Evolutionary conservation across 2,797 vertebrate genomes (phyloP).

Genomic region (Mormyrops attenuatus): DNA sequence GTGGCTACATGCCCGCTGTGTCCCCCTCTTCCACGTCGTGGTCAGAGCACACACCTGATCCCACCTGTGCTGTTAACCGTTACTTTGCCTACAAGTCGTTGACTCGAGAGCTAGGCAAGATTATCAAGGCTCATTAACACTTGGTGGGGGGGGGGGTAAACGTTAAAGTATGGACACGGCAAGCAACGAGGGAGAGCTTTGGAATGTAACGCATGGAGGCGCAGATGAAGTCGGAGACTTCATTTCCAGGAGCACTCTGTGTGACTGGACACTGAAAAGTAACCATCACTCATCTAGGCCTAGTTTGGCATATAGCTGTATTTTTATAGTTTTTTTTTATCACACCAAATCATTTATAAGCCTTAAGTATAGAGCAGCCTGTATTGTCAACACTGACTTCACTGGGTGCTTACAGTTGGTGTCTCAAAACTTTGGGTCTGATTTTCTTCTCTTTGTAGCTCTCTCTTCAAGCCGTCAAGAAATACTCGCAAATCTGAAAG

Average conservation of each 20-base stretch:
- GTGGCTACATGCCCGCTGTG: not conserved
- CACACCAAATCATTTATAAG: not conserved
- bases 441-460: not conserved
- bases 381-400: not conserved
- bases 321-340: not conserved
- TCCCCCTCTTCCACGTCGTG: not conserved
- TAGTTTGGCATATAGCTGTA: not conserved
- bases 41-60: not conserved
- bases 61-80: not conserved
- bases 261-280: not conserved
- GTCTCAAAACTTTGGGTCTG: constrained; percentile 23
- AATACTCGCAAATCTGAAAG: not conserved
- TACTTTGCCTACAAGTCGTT: not conserved
- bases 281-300: not conserved
- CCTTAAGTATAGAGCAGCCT: not conserved
- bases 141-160: not conserved
- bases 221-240: not conserved
- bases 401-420: constrained; percentile 34
- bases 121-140: not conserved
- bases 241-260: not conserved
- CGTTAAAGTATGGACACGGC: not conserved
- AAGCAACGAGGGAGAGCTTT: not conserved
- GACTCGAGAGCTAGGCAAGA: not conserved
- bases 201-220: not conserved
- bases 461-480: constrained; percentile 13